phyloP scores from a whole-genome alignment of 2,113 vertebrate species.

The Bombycilla garrulus region DNA sequence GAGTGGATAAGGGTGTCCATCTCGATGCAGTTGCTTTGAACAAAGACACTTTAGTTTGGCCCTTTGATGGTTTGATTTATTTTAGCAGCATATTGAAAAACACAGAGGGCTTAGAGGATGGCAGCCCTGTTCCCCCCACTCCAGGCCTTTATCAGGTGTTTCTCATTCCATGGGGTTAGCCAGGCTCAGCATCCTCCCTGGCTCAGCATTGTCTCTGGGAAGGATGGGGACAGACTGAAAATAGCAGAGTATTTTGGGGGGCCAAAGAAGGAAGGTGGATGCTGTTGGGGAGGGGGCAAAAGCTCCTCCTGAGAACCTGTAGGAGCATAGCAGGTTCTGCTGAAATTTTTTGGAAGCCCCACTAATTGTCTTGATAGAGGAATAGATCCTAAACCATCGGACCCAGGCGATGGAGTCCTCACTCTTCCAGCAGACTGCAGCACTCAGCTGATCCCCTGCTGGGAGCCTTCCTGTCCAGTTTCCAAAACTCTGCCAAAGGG shows the following conservation, averaged over 20 bases:
- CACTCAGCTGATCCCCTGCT: fast-evolving
- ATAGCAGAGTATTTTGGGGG: fast-evolving
- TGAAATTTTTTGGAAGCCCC: background rate
- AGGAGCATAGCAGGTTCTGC: background rate
- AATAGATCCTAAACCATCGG: background rate
- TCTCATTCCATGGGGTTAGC: background rate
- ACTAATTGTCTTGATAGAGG: background rate
- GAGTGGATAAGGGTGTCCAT: background rate
- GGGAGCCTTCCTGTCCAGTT: fast-evolving
- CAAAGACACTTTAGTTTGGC: background rate
- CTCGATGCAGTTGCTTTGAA: background rate
- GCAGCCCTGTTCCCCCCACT: background rate
- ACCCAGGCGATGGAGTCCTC: fast-evolving
- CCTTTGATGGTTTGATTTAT: background rate
- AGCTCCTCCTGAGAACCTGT: background rate
- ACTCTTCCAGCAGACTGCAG: background rate
- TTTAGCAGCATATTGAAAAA: background rate
- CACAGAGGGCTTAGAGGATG: background rate
- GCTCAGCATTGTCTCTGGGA: background rate
- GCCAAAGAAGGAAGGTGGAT: background rate
- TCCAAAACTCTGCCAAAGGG: background rate
- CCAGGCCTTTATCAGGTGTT: background rate
- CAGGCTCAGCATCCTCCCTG: background rate
- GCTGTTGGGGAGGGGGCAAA: background rate
- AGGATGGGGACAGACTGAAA: background rate